These are phyloP conservation scores for Tympanoctomys barrerae DNA, from an alignment of 2,797 vertebrate species.

Conservation along the genomic window DNA sequence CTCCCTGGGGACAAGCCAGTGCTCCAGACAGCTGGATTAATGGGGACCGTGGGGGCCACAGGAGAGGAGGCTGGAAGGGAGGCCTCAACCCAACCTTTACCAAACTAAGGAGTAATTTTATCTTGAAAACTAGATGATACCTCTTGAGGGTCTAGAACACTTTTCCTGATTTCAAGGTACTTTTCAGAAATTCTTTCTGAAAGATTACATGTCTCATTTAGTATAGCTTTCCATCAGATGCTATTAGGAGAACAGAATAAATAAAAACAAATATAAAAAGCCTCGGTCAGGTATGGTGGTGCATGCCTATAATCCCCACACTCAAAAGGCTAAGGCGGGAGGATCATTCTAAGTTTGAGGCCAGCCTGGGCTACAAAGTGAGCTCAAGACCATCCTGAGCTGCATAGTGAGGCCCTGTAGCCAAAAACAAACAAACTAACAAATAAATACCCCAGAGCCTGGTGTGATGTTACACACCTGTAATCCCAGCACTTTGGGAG, in stretches of 20 bases:
- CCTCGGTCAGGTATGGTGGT: not conserved
- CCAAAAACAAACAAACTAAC: too few relatives aligned
- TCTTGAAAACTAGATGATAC: not conserved
- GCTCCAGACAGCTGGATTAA: not conserved
- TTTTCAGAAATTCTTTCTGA: constrained; percentile 20
- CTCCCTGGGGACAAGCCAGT: not conserved
- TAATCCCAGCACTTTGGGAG: too few relatives aligned
- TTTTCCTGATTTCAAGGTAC: not conserved
- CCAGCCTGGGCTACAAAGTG: not conserved
- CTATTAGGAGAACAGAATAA: constrained; percentile 40
- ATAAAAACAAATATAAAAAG: not conserved
- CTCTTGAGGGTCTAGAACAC: not conserved
- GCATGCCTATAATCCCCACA: not conserved
- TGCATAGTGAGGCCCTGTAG: not conserved
- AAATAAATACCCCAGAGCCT: too few relatives aligned
- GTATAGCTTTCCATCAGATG: not conserved
- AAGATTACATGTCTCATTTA: not conserved
- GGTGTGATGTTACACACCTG: too few relatives aligned
- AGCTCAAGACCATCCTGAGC: too few relatives aligned
- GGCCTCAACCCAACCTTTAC: not conserved
- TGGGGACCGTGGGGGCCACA: not conserved
- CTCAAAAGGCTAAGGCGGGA: too few relatives aligned
- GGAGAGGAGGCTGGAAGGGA: not conserved
- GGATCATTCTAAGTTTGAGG: not conserved
- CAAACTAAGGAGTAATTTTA: constrained; percentile 35